phyloP scores from a whole-genome alignment of 1,140 invertebrate species.

The Solenopsis fugax region DNA sequence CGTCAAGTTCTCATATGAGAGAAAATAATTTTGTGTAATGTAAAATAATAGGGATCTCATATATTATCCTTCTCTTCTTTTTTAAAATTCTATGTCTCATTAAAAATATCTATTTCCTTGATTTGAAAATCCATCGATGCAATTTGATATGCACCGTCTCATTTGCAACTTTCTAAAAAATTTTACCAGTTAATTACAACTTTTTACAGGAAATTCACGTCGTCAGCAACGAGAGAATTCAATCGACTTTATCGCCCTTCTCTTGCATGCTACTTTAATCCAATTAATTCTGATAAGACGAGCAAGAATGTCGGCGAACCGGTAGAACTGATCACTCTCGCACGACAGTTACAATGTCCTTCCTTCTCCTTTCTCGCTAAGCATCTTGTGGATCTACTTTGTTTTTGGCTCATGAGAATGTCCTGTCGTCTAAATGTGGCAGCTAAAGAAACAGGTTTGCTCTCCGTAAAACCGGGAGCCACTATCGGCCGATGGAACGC shows the following conservation, averaged over 20 bases:
- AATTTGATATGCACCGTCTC: not conserved
- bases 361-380: slow-evolving; percentile 14
- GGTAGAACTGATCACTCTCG: slow-evolving; percentile 11
- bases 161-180: slow-evolving; percentile 24
- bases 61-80: not conserved
- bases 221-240: not conserved
- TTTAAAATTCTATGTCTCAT: not conserved
- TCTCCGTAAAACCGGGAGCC: slow-evolving; percentile 56
- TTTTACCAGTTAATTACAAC: not conserved
- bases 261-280: slow-evolving; percentile 46
- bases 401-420: slow-evolving; percentile 9
- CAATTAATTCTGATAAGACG: slow-evolving; percentile 58
- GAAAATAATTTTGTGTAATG: not conserved
- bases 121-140: no score
- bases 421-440: slow-evolving; percentile 23
- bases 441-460: slow-evolving; percentile 56
- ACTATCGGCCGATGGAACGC: not conserved
- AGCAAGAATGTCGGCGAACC: slow-evolving; percentile 49
- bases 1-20: not conserved
- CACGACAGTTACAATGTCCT: slow-evolving; percentile 15
- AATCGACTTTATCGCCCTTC: slow-evolving; percentile 2
- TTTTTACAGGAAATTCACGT: not conserved
- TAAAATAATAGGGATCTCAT: not conserved
- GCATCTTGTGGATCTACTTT: slow-evolving; percentile 36
- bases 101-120: not conserved